Percentiles rank a stretch among this genome's conserved stretches.
phyloP scores from a whole-genome alignment of 2,888 invertebrate species.

The Operophtera brumata region DNA sequence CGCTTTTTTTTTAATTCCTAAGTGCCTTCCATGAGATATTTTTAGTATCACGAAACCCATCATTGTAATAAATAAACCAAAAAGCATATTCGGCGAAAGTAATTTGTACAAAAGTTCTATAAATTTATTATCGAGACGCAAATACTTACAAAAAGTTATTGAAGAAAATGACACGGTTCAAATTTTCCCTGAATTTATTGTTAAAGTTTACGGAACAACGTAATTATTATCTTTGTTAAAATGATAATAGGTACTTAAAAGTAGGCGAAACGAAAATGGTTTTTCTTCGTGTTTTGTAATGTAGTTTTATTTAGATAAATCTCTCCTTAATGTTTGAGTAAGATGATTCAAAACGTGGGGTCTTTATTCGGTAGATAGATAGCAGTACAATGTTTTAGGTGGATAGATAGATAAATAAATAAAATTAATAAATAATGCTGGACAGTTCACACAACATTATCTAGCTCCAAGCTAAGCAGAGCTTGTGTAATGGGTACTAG shows the following conservation, averaged over 20 bases:
- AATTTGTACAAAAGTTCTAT: constrained; percentile 16
- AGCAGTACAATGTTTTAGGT: too few species aligned
- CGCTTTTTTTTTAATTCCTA: too few species aligned
- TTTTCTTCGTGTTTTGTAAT: constrained; percentile 22
- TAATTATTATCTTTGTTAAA: constrained; percentile 29
- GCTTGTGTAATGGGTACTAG: too few species aligned
- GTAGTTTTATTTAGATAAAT: constrained; percentile 14
- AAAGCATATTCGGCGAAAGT: background rate
- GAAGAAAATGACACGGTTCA: constrained; percentile 27
- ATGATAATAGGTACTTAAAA: constrained; percentile 28
- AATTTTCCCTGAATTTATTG: constrained; percentile 27
- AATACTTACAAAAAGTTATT: constrained; percentile 24
- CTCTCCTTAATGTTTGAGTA: background rate
- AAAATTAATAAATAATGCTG: too few species aligned
- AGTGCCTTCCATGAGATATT: too few species aligned
- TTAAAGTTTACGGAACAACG: constrained; percentile 27
- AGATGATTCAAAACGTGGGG: background rate
- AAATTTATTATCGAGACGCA: constrained; percentile 20
- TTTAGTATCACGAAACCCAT: too few species aligned
- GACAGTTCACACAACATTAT: too few species aligned
- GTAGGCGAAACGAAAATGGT: constrained; percentile 26
- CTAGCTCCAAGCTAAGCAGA: too few species aligned
- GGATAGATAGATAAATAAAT: too few species aligned
- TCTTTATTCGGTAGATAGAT: background rate
- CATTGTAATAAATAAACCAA: constrained; percentile 6